These are phyloP conservation scores for Conopomorpha cramerella DNA, from an alignment of 1,140 invertebrate species.

Conservation along the genomic window DNA sequence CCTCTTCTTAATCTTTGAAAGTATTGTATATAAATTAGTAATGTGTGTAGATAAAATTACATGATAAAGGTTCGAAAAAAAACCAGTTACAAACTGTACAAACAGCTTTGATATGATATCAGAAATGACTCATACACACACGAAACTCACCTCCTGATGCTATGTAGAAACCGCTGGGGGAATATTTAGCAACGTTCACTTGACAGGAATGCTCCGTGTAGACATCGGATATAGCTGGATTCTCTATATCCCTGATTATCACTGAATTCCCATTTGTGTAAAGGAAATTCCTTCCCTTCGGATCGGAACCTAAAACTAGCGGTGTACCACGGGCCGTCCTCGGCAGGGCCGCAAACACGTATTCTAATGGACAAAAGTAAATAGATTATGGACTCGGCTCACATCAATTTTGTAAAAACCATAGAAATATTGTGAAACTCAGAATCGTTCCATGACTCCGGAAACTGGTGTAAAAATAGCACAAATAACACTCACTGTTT, in stretches of 20 bases:
- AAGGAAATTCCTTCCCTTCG: slow-evolving; percentile 96
- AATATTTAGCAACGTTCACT: slow-evolving; percentile 97
- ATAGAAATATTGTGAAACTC: slow-evolving; percentile 8
- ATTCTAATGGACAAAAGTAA: slow-evolving; percentile 73
- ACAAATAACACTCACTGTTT: slow-evolving; percentile 38
- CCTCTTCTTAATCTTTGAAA: no score
- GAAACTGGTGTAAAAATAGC: no score
- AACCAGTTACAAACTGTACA: background rate
- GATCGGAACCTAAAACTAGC: slow-evolving; percentile 91
- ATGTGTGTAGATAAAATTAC: no score
- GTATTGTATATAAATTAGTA: no score
- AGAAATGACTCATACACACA: slow-evolving; percentile 2
- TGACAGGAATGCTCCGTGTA: slow-evolving; percentile 96
- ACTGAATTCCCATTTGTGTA: slow-evolving; percentile 98
- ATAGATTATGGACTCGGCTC: no score
- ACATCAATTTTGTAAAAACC: slow-evolving; percentile 9
- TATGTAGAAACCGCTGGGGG: slow-evolving; percentile 98
- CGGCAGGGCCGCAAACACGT: slow-evolving; percentile 90
- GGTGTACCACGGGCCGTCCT: slow-evolving; percentile 91
- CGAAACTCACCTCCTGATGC: slow-evolving; percentile 87
- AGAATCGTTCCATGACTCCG: slow-evolving; percentile 7
- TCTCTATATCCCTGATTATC: slow-evolving; percentile 96
- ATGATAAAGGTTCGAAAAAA: no score
- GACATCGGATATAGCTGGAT: slow-evolving; percentile 90
- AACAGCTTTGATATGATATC: background rate